Percentiles rank a stretch among this genome's conserved stretches.
Conservation (phyloP, 2,888 invertebrate genomes). For the Unio delphinus region DNA sequence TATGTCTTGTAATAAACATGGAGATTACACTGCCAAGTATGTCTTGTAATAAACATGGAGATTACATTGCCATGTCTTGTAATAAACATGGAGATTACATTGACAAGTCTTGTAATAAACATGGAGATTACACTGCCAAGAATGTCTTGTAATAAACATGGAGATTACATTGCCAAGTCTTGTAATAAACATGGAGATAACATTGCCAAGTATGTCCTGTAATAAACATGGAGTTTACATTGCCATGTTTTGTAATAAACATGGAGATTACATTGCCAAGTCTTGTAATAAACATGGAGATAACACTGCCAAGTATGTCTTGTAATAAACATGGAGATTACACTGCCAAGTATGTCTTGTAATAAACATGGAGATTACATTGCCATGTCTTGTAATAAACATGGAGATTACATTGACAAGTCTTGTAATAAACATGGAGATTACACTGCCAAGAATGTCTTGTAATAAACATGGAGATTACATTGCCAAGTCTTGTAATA, state of each 20-base stretch:
- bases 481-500: not conserved
- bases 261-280: not conserved
- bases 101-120: not conserved
- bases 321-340: slow-evolving; percentile 20
- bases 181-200: slow-evolving; percentile 17
- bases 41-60: not conserved
- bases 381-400: not conserved
- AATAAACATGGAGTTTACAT: too few species aligned
- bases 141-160: not conserved
- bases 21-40: slow-evolving; percentile 40
- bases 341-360: slow-evolving; percentile 51
- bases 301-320: slow-evolving; percentile 39
- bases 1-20: not conserved
- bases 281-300: not conserved
- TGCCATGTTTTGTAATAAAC: not conserved
- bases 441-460: slow-evolving; percentile 19
- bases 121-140: not conserved
- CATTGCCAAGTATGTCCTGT: not conserved
- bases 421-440: too few species aligned
- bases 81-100: slow-evolving; percentile 5
- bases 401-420: not conserved
- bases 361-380: slow-evolving; percentile 5
- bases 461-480: slow-evolving; percentile 17
- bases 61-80: slow-evolving; percentile 57
- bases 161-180: slow-evolving; percentile 18